A percentile compares a stretch with the other conserved stretches of the same genome.
These are phyloP conservation scores for Harlomillsia oculata DNA, from an alignment of 1,140 invertebrate species.

Conservation along the genomic window DNA sequence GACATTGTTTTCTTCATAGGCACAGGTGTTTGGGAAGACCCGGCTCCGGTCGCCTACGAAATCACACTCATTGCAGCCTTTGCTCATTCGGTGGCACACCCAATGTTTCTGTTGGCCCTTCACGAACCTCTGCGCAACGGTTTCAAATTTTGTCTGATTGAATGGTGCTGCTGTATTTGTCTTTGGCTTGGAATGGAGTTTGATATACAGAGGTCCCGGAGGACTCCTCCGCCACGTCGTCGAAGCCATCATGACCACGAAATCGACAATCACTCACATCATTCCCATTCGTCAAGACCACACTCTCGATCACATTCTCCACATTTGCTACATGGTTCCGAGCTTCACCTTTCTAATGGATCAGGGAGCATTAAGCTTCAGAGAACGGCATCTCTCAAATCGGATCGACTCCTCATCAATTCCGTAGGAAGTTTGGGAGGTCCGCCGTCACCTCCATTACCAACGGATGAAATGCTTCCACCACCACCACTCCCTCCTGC, in stretches of 20 bases:
- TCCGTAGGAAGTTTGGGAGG: background rate
- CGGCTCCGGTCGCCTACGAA: conserved; percentile 36
- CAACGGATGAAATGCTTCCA: conserved; percentile 24
- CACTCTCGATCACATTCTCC: conserved; percentile 16
- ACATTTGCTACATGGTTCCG: conserved; percentile 12
- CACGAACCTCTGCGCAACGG: conserved; percentile 44
- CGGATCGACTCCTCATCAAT: conserved; percentile 13
- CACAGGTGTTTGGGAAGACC: conserved; percentile 37
- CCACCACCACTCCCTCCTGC: conserved; percentile 32
- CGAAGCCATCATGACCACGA: background rate
- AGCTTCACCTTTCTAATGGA: conserved; percentile 5
- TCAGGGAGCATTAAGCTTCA: conserved; percentile 21
- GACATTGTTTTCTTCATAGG: too few relatives aligned
- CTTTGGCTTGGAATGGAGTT: conserved; percentile 28
- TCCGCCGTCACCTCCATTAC: conserved; percentile 8
- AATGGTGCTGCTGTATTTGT: conserved; percentile 35
- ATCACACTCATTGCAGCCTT: conserved; percentile 78
- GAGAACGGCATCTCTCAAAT: conserved; percentile 26
- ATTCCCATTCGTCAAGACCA: conserved; percentile 13
- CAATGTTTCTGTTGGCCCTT: conserved; percentile 65
- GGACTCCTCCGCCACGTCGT: background rate
- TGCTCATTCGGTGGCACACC: conserved; percentile 76
- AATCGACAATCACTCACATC: conserved; percentile 16
- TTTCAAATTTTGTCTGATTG: conserved; percentile 23
- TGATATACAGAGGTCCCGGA: conserved; percentile 1